These are phyloP conservation scores for Brachypteracias leptosomus DNA, from an alignment of 2,113 vertebrate genomes.

Conservation along the genomic window DNA sequence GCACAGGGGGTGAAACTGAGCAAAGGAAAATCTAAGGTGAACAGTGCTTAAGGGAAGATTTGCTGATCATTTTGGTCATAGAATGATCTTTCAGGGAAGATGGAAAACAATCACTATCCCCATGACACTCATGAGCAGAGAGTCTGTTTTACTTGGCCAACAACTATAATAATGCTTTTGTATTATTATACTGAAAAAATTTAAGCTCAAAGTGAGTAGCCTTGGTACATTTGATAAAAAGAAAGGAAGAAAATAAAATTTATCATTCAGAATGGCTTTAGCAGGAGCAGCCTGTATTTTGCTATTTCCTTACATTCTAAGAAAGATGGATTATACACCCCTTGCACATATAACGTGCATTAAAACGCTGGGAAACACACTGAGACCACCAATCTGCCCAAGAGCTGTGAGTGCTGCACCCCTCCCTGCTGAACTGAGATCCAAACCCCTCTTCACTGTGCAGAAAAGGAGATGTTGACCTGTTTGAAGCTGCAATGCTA, in stretches of 20 bases:
- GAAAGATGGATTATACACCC: background rate
- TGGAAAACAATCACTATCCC: background rate
- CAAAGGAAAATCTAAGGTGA: background rate
- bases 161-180: background rate
- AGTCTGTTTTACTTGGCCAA: background rate
- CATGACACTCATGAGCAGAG: background rate
- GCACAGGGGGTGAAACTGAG: background rate
- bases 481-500: background rate
- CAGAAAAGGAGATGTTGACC: background rate
- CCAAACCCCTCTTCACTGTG: background rate
- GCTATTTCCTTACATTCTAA: background rate
- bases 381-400: background rate
- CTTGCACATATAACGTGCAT: background rate
- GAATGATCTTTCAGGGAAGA: background rate
- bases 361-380: background rate
- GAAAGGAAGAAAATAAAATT: background rate
- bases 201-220: background rate
- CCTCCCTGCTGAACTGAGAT: background rate
- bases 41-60: background rate
- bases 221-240: background rate
- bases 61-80: background rate
- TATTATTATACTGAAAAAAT: background rate
- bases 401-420: rapidly evolving
- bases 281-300: background rate
- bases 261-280: background rate